phyloP scores from a whole-genome alignment of 2,888 invertebrate genomes.

The Neelides folsomi region DNA sequence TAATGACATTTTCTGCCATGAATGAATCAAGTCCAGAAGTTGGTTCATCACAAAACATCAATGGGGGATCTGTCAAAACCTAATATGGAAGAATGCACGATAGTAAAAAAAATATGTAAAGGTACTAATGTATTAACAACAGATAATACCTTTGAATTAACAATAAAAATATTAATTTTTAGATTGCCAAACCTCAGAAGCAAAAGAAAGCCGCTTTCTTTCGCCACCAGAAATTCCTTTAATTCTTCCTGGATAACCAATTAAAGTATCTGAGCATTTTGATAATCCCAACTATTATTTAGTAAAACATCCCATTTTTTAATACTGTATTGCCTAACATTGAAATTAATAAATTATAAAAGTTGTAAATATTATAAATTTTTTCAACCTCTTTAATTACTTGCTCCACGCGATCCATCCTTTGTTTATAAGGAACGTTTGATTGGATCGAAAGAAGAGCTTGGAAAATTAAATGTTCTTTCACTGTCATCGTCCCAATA shows the following conservation, averaged over 20 bases:
- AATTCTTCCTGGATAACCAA: constrained; percentile 71
- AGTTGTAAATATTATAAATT: too few species aligned
- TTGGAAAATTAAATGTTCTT: constrained; percentile 60
- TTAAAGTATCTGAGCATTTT: constrained; percentile 80
- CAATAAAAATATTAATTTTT: too few species aligned
- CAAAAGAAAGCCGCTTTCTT: constrained; percentile 85
- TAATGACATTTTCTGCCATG: constrained; percentile 85
- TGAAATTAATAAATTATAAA: too few species aligned
- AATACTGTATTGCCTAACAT: too few species aligned
- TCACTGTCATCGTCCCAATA: constrained; percentile 75
- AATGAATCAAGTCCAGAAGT: constrained; percentile 93
- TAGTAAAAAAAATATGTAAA: too few species aligned
- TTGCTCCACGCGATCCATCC: constrained; percentile 67
- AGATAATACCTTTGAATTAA: too few species aligned
- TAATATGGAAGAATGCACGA: constrained; percentile 1
- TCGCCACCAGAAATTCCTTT: constrained; percentile 95
- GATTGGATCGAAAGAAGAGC: constrained; percentile 76
- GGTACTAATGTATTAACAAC: too few species aligned
- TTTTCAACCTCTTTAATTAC: constrained; percentile 60
- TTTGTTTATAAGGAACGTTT: constrained; percentile 55
- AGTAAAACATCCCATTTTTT: too few species aligned
- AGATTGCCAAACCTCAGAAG: constrained; percentile 57
- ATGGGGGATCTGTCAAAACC: constrained; percentile 83
- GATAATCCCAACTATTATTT: constrained; percentile 63
- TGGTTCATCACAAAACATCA: constrained; percentile 85